A percentile compares a stretch with the other conserved stretches of the same genome.
These are phyloP conservation scores for Peromyscus attwateri DNA, from an alignment of 2,797 vertebrate genomes.

Conservation along the genomic window DNA sequence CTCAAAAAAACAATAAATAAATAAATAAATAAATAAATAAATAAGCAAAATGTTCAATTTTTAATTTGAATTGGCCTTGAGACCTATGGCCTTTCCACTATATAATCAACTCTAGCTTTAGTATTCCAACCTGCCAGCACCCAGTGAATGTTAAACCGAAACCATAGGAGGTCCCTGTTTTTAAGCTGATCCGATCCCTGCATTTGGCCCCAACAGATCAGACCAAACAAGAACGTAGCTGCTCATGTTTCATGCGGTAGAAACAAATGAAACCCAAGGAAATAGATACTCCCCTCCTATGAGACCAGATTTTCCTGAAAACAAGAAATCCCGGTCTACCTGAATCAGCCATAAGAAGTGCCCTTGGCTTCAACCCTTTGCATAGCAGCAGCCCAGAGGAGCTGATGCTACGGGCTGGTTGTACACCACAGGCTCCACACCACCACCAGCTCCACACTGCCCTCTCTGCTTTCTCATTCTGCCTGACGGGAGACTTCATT, in stretches of 20 bases:
- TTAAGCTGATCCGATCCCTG: too few species aligned
- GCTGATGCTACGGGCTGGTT: too few species aligned
- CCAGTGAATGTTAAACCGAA: neutral
- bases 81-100: neutral
- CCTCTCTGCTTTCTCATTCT: too few species aligned
- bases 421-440: too few species aligned
- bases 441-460: too few species aligned
- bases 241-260: neutral
- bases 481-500: too few species aligned
- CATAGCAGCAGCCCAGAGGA: neutral
- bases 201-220: too few species aligned
- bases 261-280: neutral
- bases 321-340: neutral
- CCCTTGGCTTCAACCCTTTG: neutral
- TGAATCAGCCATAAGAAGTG: neutral
- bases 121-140: neutral
- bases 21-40: too few species aligned
- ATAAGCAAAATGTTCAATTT: neutral
- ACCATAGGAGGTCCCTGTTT: neutral
- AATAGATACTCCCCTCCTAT: neutral
- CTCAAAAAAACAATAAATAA: too few species aligned
- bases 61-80: constrained; percentile 2
- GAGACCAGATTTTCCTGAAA: neutral
- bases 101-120: neutral
- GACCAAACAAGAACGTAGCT: neutral